These are phyloP conservation scores for Mesoclemmys tuberculata DNA, from an alignment of 2,113 vertebrate genomes.

Conservation along the genomic window DNA sequence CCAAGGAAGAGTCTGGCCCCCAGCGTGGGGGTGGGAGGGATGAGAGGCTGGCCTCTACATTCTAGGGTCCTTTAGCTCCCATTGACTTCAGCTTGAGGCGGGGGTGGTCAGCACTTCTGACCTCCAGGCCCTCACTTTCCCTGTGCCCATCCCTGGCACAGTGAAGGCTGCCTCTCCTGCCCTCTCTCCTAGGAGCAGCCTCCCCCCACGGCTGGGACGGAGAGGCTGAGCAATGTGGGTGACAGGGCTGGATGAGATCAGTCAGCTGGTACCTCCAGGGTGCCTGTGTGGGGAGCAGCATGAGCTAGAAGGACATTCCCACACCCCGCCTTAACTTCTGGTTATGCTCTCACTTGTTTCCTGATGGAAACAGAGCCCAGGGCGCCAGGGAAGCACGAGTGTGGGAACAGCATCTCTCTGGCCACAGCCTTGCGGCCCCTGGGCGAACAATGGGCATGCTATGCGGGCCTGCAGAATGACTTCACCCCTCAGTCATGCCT, in stretches of 20 bases:
- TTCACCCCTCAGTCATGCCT: conserved; percentile 19
- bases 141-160: neutral
- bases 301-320: neutral
- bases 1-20: neutral
- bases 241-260: neutral
- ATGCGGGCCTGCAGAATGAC: conserved; percentile 50
- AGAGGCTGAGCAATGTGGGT: neutral
- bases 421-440: neutral
- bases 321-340: neutral
- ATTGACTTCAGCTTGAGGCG: neutral
- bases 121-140: neutral
- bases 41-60: neutral
- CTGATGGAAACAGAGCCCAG: neutral
- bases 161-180: neutral
- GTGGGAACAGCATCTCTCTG: neutral
- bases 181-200: neutral
- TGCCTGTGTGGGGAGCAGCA: neutral
- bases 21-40: neutral
- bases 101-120: neutral
- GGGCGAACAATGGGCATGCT: conserved; percentile 63
- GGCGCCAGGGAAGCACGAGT: rapidly evolving
- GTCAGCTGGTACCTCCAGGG: rapidly evolving
- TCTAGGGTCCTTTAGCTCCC: neutral
- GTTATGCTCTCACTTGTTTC: neutral
- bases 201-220: neutral